Base-by-base conservation (phyloP, 2,888 invertebrate genomes). In the Sinodicranocentrus sp. region DNA sequence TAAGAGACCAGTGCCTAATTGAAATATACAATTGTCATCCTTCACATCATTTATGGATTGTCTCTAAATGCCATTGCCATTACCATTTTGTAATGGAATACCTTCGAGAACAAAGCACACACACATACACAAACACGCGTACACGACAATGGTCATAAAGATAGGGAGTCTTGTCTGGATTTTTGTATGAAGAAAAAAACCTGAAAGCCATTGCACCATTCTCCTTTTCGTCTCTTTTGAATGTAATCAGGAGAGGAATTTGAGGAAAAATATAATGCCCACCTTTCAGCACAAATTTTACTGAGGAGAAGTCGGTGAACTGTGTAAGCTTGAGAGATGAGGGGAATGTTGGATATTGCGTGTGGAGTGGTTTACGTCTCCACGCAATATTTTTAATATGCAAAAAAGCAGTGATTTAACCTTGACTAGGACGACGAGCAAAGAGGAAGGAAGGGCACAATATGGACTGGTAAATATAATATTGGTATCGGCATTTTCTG, bases 341-440 rank as follows among this genome's bases (percentile, higher is more conserved):
- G n/a, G 6, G 52, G 17, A 63, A 44, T 70, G 78, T 61, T 78
- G 61, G 13, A 13, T 61, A 43, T 65, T 17, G 61, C 52, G 28
- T 48, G 6, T 2, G 5, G 48, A 48, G 33, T 65, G 25, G 26
- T 15, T 10, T n/a, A 13, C 19, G 21, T 8, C 25, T 52, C 48
- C 59, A 82, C 54, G 82, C 82, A 82, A 82, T 75, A n/a, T 82
- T 59, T 82, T 59, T 72, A 82, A 72, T 63, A 61, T 63, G 76
- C 76, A 76, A 76, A 76, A 52, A 76, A 76, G 65, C 25, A 33
- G 57, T 67, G 72, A 82, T 73, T 82, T 82, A 63, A 82, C 82
- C 82, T 82, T 82, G 82, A 82, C 82, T 82, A 82, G 82, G 82
- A 82, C 82, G 82, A 73, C 13, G 59, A 13, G 59, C 54, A 73